Conservation (phyloP, 1,140 invertebrate species). For the Aphelenchoides avenae region DNA sequence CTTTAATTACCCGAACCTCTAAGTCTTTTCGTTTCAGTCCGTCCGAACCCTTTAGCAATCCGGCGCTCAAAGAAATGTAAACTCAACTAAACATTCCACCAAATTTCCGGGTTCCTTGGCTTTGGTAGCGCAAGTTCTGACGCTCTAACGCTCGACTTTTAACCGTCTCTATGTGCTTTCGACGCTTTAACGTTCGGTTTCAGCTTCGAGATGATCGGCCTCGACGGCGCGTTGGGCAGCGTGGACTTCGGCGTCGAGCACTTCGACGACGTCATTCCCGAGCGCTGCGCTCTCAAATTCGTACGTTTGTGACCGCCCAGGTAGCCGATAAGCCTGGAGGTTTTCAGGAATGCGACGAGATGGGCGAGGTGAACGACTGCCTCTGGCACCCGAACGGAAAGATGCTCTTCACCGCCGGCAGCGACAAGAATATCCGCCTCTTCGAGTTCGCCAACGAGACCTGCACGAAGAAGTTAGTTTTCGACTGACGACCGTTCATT, state of each 20-base stretch:
- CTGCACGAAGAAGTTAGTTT: constrained; percentile 25
- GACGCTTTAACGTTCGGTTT: constrained; percentile 11
- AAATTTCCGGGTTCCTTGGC: too few species aligned
- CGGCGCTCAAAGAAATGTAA: too few species aligned
- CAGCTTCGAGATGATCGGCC: constrained; percentile 15
- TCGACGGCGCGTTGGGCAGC: constrained; percentile 2
- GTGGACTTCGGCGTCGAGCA: constrained; percentile 21
- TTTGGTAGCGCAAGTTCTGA: too few species aligned
- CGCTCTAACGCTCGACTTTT: too few species aligned
- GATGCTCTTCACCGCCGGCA: constrained; percentile 42
- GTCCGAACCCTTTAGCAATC: too few species aligned
- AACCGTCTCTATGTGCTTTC: constrained; percentile 8
- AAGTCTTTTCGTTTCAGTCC: too few species aligned
- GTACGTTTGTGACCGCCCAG: constrained; percentile 8
- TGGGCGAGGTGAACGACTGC: constrained; percentile 40
- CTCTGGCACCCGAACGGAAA: constrained; percentile 35
- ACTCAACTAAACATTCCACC: too few species aligned
- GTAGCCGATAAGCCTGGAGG: background rate
- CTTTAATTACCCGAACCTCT: too few species aligned
- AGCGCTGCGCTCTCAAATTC: constrained; percentile 34
- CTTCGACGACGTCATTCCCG: constrained; percentile 28
- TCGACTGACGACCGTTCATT: too few species aligned
- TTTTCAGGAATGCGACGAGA: constrained; percentile 43
- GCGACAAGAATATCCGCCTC: constrained; percentile 39
- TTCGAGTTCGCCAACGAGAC: constrained; percentile 25